Base-by-base conservation (phyloP, 2,113 vertebrate genomes). In the Columba janthina region DNA sequence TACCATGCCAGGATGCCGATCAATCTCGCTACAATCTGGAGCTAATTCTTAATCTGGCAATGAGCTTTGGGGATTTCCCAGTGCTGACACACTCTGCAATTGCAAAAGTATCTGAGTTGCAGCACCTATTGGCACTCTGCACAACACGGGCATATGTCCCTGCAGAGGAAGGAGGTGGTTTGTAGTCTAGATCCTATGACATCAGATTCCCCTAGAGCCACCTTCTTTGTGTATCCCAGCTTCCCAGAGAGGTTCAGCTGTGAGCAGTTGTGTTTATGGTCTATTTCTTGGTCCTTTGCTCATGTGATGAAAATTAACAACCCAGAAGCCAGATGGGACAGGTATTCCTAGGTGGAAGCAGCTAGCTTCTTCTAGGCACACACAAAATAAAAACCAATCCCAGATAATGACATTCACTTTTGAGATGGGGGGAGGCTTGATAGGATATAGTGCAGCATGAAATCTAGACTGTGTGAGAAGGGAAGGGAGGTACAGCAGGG, bases 11-110 rank as follows among this genome's bases (percentile, higher is more conserved):
- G 64, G 79, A 77, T 0, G 3, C 83, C 26, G 4, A 78, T 87
- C 77, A 89, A 92, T 77, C 89, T 86, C 10, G 1, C 73, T 72
- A 38, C 85, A 90, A 32, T 57, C 88, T 83, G 79, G 72, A 95
- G 78, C 85, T 88, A 66, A 81, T 94, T 96, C 86, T 92, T 96
- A 85, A 96, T 82, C 85, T 95, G 95, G 90, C 14, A 0, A 46
- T 56, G 91, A 96, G 91, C 87, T 93, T 57, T 0, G 38, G 93
- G 94, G 88, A 93, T 93, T 97, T 96, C 96, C 95, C 85, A 84
- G 72, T 0, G 0, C 83, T 88, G 72, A 91, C 90, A 96, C 85
- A 77, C 54, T 91, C 91, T 44, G 31, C 54, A 74, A 60, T 46
- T 91, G 71, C 82, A 76, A 58, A 81, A 95, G 78, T 40, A 42